phyloP scores from a whole-genome alignment of 2,113 vertebrate genomes.

The Diphyllodes magnificus region DNA sequence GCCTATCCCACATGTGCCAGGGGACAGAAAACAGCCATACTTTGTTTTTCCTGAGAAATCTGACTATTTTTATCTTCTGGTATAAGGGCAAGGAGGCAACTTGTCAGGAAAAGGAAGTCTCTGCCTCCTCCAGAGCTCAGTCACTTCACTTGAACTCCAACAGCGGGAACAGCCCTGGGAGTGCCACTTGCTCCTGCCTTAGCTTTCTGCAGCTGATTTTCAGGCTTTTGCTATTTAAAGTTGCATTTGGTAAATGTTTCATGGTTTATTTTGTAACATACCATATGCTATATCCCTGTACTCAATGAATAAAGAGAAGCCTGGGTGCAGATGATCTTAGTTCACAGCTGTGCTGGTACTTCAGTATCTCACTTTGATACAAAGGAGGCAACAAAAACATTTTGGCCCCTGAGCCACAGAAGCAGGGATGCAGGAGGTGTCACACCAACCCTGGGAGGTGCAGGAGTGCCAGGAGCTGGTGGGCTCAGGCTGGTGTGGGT shows the following conservation, averaged over 20 bases:
- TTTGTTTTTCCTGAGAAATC: background rate
- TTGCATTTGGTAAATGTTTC: background rate
- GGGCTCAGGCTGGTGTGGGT: background rate
- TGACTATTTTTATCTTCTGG: background rate
- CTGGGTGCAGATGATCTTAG: background rate
- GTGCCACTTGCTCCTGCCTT: background rate
- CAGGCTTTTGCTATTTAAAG: background rate
- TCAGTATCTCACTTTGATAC: background rate
- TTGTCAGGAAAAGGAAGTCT: background rate
- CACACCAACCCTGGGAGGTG: background rate
- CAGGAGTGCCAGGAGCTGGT: background rate
- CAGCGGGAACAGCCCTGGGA: background rate
- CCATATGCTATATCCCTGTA: background rate
- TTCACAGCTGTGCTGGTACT: background rate
- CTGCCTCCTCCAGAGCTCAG: background rate
- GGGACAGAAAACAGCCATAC: background rate
- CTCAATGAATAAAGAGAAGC: conserved; percentile 22
- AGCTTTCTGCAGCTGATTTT: background rate
- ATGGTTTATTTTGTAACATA: background rate
- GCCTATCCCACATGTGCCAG: background rate
- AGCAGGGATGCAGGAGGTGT: background rate
- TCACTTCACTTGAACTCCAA: background rate
- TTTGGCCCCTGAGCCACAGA: background rate
- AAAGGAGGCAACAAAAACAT: background rate
- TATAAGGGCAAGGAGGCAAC: background rate